These are phyloP conservation scores for Natrix natrix DNA, from an alignment of 2,797 vertebrate species.

Conservation along the genomic window DNA sequence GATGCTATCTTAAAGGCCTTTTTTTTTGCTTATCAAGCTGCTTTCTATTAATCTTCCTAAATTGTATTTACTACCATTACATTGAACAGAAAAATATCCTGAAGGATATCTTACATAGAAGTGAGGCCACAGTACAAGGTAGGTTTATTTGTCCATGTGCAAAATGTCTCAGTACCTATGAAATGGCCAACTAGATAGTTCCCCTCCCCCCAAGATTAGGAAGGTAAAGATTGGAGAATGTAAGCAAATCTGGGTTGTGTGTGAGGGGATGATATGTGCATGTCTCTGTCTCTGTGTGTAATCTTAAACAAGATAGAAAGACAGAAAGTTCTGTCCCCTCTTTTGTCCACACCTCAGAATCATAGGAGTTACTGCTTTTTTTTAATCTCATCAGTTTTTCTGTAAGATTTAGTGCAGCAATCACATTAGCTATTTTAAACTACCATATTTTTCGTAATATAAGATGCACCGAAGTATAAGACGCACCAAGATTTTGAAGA, in stretches of 20 bases:
- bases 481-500: too few relatives aligned
- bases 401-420: not conserved
- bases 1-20: not conserved
- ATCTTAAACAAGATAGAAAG: not conserved
- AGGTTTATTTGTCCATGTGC: not conserved
- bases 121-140: not conserved
- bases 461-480: too few relatives aligned
- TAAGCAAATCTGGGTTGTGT: not conserved
- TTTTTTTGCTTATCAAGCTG: not conserved
- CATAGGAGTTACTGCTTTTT: not conserved
- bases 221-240: not conserved
- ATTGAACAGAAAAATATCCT: not conserved
- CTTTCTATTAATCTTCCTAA: not conserved
- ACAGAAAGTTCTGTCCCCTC: not conserved
- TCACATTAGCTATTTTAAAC: not conserved
- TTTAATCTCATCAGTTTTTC: not conserved
- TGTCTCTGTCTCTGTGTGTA: not conserved
- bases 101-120: not conserved
- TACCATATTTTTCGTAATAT: too few relatives aligned
- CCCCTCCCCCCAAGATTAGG: not conserved
- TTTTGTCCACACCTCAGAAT: not conserved
- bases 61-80: not conserved
- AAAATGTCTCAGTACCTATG: not conserved
- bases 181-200: not conserved
- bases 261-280: not conserved